These are phyloP conservation scores for Subacronicta megacephala DNA, from an alignment of 2,888 invertebrate genomes.

Conservation along the genomic window DNA sequence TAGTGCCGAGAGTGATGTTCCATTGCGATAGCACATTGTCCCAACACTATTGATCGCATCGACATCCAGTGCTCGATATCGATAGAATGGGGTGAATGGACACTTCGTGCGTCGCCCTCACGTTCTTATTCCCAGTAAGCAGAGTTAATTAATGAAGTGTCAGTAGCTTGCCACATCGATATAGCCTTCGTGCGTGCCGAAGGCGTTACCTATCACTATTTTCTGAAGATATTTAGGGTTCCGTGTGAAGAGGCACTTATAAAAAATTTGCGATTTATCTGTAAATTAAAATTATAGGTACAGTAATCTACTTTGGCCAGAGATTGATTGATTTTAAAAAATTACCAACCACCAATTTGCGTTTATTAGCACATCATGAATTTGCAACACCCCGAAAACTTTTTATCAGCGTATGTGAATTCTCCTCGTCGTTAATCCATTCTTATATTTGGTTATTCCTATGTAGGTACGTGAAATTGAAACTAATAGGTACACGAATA, in stretches of 20 bases:
- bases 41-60: not conserved
- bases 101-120: conserved; percentile 5
- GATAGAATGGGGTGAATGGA: not conserved
- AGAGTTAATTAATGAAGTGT: conserved; percentile 46
- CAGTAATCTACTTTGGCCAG: too few species aligned
- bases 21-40: not conserved
- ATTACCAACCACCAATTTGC: too few species aligned
- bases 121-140: conserved; percentile 18
- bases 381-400: too few species aligned
- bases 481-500: conserved; percentile 11
- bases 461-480: too few species aligned
- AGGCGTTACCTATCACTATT: conserved; percentile 6
- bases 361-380: too few species aligned
- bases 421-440: too few species aligned
- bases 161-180: conserved; percentile 42
- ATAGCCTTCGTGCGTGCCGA: conserved; percentile 23
- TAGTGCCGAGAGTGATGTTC: not conserved
- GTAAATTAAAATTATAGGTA: too few species aligned
- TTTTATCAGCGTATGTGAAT: too few species aligned
- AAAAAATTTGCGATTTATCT: too few species aligned
- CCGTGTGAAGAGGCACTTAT: not conserved
- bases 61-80: conserved; percentile 3
- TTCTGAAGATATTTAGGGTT: conserved; percentile 14
- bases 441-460: too few species aligned
- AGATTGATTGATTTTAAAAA: too few species aligned